These are phyloP conservation scores for Caenorhabditis becei DNA, from an alignment of 2,888 invertebrate genomes.

Conservation along the genomic window DNA sequence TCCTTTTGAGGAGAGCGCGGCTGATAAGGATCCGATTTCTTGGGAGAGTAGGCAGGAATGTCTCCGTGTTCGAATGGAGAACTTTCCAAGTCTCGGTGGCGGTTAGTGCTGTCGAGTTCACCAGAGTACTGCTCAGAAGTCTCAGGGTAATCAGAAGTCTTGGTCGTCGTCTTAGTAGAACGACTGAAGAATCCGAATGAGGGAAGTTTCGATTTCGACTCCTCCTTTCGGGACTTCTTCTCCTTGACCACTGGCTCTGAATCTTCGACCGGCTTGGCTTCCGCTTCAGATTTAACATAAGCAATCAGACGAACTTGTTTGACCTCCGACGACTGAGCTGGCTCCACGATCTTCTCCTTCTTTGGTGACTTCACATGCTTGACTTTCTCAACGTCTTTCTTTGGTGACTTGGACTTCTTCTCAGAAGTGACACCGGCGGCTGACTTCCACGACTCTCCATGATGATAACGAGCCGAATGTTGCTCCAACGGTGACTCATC, in stretches of 20 bases:
- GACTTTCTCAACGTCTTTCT: too few relatives aligned
- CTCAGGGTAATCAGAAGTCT: constrained; percentile 8
- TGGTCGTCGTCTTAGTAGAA: constrained; percentile 1
- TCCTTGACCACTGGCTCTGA: constrained; percentile 1
- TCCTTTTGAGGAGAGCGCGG: neutral
- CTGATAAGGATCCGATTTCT: neutral
- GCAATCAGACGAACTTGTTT: constrained; percentile 61
- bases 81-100: constrained; percentile 35
- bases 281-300: constrained; percentile 37
- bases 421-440: constrained; percentile 5
- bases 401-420: constrained; percentile 23
- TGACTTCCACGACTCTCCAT: constrained; percentile 58
- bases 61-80: constrained; percentile 37
- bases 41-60: constrained; percentile 35
- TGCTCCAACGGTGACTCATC: constrained; percentile 38
- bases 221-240: constrained; percentile 21
- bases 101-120: constrained; percentile 25
- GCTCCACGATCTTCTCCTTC: constrained; percentile 35
- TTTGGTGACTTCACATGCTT: constrained; percentile 34
- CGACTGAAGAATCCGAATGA: constrained; percentile 42
- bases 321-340: constrained; percentile 39
- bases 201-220: constrained; percentile 9
- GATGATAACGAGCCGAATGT: constrained; percentile 52
- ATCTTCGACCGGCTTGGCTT: constrained; percentile 11
- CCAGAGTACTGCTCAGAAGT: constrained; percentile 31